Base-by-base conservation (phyloP, 1,140 invertebrate species). In the Drosophila lacteicornis region DNA sequence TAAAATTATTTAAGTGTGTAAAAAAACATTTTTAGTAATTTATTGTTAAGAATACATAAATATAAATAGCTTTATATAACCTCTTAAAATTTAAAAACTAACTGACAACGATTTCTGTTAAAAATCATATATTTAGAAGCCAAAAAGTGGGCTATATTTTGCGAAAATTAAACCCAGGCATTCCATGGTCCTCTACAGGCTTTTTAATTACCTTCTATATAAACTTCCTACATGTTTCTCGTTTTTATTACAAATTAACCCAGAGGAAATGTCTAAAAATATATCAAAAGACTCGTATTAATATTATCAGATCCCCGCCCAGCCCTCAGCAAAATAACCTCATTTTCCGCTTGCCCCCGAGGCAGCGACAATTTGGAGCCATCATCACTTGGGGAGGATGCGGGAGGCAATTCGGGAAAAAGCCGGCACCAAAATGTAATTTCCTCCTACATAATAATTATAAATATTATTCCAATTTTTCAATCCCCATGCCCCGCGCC, bases 391-490 rank as follows among this genome's bases (percentile, higher is more conserved):
- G 53, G 59, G 43, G 27, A 25, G 36, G 27, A 25, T 3, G 30
- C 42, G 42, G 43, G 9, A 42, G 45, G 36, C 33, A 50, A 45
- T 60, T 51, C 27, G 36, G n/a, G 42, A 47, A 45, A 45, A 43
- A 25, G 49, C 33, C 33, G 33, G 63, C 56, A 68, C 56, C 56
- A 56, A 78, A 77, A 77, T 69, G 74, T 78, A 74, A 80, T 71
- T 81, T 62, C 65, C 63, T 50, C 30, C 49, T 36, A 53, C 78
- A 81, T 81, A 77, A 77, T 81, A 82, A 81, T 82, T 82, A 81
- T 73, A 82, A 81, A 77, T 74, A 82, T 60, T 82, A 73, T 73
- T 78, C 73, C 62, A 66, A 82, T 76, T 76, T 77, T 66, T 58
- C 60, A 60, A 33, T 42, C 6, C 40, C 61, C 49, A 3, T 25